Evolutionary conservation across 2,113 vertebrate species (phyloP), one percentile per base, ranked within the genome.

Genomic region (Hypomesus transpacificus): DNA sequence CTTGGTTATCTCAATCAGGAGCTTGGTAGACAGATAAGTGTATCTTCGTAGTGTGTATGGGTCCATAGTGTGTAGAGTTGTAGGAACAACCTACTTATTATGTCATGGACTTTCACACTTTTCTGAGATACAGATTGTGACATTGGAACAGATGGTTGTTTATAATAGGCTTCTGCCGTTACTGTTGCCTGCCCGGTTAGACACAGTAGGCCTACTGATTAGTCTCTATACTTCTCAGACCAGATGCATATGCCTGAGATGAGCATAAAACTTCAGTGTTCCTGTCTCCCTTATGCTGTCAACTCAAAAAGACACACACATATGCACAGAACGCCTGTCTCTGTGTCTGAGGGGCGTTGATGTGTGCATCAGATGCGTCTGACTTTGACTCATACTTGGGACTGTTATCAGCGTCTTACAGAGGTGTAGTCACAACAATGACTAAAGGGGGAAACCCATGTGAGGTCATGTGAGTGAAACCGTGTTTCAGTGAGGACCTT

Each of bases 301-400:
- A 34, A 18, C 61, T 18, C 24, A 39, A 22, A 64, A 14, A 59
- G 6, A 59, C 57, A 59, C 11, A 59, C 57, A 59, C 56, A 20
- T 17, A 58, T 4, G 17, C 57, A 59, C 57, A 22, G 3, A 59
- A 18, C 14, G 14, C 56, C 16, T 67, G 34, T 59, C 52, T 28
- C 31, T 60, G 31, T 67, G 20, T 28, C 62, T 39, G 20, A 51
- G 21, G 34, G 31, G 34, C 64, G n/a, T 20, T 67, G 39, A 63
- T 21, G 58, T 62, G 22, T 46, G 28, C 34, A 24, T 54, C 72
- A 46, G 58, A 69, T n/a, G 34, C 39, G 6, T 34, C 7, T 13
- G 58, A 24, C 31, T 60, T 39, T 74, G 67, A 70, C 71, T 75
- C 72, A 60, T 39, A 34, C 17, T 24, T 69, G 46, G 57, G 63